Base-by-base conservation (phyloP, 2,113 vertebrate species). In the Porphyrio hochstetteri region DNA sequence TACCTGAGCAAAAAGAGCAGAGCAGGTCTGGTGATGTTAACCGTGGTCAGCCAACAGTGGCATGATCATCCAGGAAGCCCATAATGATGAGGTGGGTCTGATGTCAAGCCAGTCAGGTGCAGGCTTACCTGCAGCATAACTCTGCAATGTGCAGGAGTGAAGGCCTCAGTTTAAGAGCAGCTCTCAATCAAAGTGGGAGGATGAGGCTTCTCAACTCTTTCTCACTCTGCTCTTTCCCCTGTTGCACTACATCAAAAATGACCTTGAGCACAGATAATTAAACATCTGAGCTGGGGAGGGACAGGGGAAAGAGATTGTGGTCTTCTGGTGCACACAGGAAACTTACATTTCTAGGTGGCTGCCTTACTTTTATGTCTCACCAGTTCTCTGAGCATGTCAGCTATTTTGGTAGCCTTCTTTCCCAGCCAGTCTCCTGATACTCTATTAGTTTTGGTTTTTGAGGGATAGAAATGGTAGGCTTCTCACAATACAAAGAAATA, bases 401-500 rank as follows among this genome's bases (percentile, higher is more conserved):
- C 27, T 65, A 35, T 42, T 76, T 33, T 8, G 6, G 25, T 36
- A 52, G 29, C 11, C 79, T 59, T 25, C 36, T 71, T 67, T 44
- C 46, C 50, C 14, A 59, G 38, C 38, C 46, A 68, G 1, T 46
- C 19, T 48, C 28, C 23, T 0, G 0, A 20, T 33, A 44, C 21
- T 76, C 15, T 48, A 20, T 40, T 28, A 68, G 33, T 48, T 28
- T 57, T 65, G 33, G 5, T 46, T 50, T 92, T 85, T 87, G 63
- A 81, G 55, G 14, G 25, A n/a, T 59, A 67, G 83, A 63, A 77
- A 53, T 42, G 17, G 63, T 91, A 86, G 38, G 59, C 29, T 84
- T 86, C 75, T 97, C 90, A 86, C 31, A 60, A 68, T 61, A 70
- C 91, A 89, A 82, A 93, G 71, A 64, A 91, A 90, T 70, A 64